Base-by-base conservation (phyloP, 1,140 invertebrate species). In the Lanistes nyassanus region DNA sequence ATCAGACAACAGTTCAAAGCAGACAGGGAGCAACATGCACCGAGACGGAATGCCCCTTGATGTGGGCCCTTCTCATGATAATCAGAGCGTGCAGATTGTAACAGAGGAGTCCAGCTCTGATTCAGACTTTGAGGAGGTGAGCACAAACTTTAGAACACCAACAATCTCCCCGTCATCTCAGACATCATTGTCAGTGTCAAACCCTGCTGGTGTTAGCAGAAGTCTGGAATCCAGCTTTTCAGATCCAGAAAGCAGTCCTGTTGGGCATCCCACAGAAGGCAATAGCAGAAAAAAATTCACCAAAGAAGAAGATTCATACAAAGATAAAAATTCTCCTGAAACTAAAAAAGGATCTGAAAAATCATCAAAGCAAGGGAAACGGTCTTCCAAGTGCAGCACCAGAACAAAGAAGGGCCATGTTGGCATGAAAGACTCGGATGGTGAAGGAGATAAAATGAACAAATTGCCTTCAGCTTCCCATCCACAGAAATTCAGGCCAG, bases 121-220 rank as follows among this genome's bases (percentile, higher is more conserved):
- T 62, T 72, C 55, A 42, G 70, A 72, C 60, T 72, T 72, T 72
- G 70, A 72, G 42, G 70, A 72, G 29, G 56, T 72, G 13, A 19
- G 13, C 13, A 37, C 56, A 42, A 36, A 62, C 23, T 72, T 26
- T 29, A 72, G 70, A 58, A 72, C 70, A 39, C 70, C 70, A 39
- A 56, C 42, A 21, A 37, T 55, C 39, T 72, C 70, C 11, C 13
- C 21, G 13, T 2, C 26, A 34, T 60, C 70, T 42, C 29, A n/a
- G 37, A 72, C 9, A 3, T 11, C n/a, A n/a, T n/a, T n/a, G n/a
- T n/a, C n/a, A n/a, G n/a, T n/a, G n/a, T n/a, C n/a, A n/a, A 60
- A n/a, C 26, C 36, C 56, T 29, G 39, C 70, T 39, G 56, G 55
- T 2, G 29, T 72, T 39, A 36, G 70, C 70, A 31, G 56, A 31